Base-by-base conservation (phyloP, 2,888 invertebrate genomes). In the Heteromurus nitidus region DNA sequence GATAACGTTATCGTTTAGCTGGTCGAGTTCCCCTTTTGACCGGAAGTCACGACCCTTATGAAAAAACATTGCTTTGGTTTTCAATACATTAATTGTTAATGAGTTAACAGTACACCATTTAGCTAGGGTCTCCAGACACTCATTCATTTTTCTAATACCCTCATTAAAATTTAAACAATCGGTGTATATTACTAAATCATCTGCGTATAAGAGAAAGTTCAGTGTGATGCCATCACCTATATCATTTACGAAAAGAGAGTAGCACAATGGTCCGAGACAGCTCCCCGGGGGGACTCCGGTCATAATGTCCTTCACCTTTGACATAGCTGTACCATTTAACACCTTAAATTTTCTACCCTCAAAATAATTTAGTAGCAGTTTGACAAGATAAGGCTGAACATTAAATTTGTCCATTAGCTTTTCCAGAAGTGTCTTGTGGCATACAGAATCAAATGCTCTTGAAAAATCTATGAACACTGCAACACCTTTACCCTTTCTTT, bases 41-140 rank as follows among this genome's bases (percentile, higher is more conserved):
- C 7, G 7, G 3, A 3, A 2, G 22, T 64, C 64, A 2, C 13
- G 20, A 1, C 62, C 26, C 20, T 69, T 68, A 26, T 26, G n/a
- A 22, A 81, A 81, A n/a, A 36, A 13, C 81, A 81, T 81, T 9
- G 11, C 42, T 16, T 69, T 74, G 13, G 81, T 81, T 58, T 81
- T 75, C 18, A 1, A 1, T 13, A 44, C 53, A 47, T 81, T 81
- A 1, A 81, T 69, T 69, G 62, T 68, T 31, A 81, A 11, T 0
- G 42, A 64, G 58, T 81, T 81, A 24, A 44, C 11, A 11, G 18
- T 9, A 28, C 60, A 60, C 60, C 30, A 30, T 28, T 26, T 7
- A 11, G 26, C 30, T 28, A 60, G 20, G 7, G 26, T 30, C 2
- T n/a, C 5, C 9, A 60, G 7, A 18, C 60, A 60, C 13, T 5